Conservation (phyloP, 2,888 invertebrate genomes). For the Xestia sexstrigata region DNA sequence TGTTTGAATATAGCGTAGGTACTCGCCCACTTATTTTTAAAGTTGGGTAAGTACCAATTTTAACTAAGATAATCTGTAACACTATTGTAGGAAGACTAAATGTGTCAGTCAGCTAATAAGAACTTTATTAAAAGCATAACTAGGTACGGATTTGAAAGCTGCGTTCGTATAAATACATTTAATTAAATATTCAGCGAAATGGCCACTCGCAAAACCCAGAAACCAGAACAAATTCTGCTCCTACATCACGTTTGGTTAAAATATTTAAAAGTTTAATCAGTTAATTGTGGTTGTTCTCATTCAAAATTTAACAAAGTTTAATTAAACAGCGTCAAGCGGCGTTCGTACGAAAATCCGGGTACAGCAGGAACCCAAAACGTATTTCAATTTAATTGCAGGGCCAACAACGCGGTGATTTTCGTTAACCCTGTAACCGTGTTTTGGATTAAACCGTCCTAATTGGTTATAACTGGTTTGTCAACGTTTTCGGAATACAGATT, state of each 20-base stretch:
- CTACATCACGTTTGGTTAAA: constrained; percentile 61
- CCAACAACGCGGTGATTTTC: constrained; percentile 70
- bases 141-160: background rate
- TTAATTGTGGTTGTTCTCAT: constrained; percentile 70
- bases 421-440: constrained; percentile 59
- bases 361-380: constrained; percentile 72
- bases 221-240: constrained; percentile 43
- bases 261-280: constrained; percentile 72
- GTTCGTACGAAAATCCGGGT: constrained; percentile 72
- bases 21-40: background rate
- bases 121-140: background rate
- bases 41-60: background rate
- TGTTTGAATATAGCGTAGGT: constrained; percentile 11
- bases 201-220: constrained; percentile 2
- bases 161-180: constrained; percentile 20
- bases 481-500: constrained; percentile 43
- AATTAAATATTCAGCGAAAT: constrained; percentile 33
- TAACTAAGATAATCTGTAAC: background rate
- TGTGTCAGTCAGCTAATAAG: background rate
- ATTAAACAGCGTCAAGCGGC: constrained; percentile 71
- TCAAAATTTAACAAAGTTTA: constrained; percentile 72
- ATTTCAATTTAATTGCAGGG: constrained; percentile 78
- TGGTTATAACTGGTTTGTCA: constrained; percentile 47
- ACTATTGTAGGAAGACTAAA: background rate
- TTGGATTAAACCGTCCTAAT: constrained; percentile 63